Base-by-base conservation (phyloP, 2,113 vertebrate species). In the Eulemur macaco region DNA sequence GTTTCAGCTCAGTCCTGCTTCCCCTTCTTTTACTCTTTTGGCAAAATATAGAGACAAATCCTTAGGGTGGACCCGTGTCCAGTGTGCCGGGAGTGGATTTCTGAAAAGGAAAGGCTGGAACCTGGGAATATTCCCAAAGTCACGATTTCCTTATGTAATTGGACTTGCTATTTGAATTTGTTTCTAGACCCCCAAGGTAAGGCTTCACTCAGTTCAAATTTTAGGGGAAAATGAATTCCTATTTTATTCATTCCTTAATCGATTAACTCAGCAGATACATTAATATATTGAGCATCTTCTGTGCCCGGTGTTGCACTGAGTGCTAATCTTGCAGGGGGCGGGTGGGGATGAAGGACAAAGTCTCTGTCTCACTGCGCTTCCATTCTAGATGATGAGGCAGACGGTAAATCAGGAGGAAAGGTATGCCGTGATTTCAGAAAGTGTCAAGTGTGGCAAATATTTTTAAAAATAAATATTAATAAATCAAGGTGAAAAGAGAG, bases 21-120 rank as follows among this genome's bases (percentile, higher is more conserved):
- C 69, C 2, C 7, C 8, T 3, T 60, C 17, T 60, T 45, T 14
- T 8, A 50, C 9, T n/a, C 42, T 34, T 64, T 21, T 45, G 68
- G 23, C n/a, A 12, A 20, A 4, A 23, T 3, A 8, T 8, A 42
- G 13, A 18, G 8, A 0, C 1, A 13, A 29, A 10, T 29, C 42
- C 29, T 45, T 23, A 17, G 0, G 0, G 6, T 17, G 17, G 50
- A 39, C 47, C 17, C 25, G 1, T 10, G 17, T 1, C 64, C 45
- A 25, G 6, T 5, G 7, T n/a, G 1, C 27, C n/a, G 37, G 10
- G 18, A 47, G 56, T 42, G 29, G 27, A 5, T 29, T 74, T n/a
- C 34, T 10, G 25, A 64, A 71, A 76, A 68, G 12, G 13, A 34
- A 23, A 47, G 78, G 1, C 18, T 9, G 2, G 6, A 4, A 14